Conservation (phyloP, 2,113 vertebrate genomes). For the Heterotilapia buettikoferi region DNA sequence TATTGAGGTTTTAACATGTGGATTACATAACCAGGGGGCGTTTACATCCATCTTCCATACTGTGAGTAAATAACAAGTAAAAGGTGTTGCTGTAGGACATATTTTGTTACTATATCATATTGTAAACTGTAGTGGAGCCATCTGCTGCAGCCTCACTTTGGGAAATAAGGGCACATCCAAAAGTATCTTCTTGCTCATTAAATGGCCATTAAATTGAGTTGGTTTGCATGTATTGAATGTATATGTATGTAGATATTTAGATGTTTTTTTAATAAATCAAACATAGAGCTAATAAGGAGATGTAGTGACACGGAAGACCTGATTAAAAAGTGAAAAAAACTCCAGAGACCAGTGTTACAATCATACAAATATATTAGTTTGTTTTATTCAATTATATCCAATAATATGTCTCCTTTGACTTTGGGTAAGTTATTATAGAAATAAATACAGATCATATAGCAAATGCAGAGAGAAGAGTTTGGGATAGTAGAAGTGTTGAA, state of each 20-base stretch:
- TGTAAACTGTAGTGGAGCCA: background rate
- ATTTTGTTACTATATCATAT: background rate
- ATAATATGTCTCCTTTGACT: constrained; percentile 74
- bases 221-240: background rate
- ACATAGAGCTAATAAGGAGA: background rate
- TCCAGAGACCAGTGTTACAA: constrained; percentile 63
- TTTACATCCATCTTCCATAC: background rate
- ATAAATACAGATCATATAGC: constrained; percentile 77
- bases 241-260: background rate
- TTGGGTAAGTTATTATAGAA: constrained; percentile 76
- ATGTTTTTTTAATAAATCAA: background rate
- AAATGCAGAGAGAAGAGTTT: constrained; percentile 71
- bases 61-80: background rate
- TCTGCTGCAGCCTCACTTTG: background rate
- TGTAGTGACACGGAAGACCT: background rate
- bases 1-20: background rate
- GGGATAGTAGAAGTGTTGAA: constrained; percentile 42
- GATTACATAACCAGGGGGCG: accelerated
- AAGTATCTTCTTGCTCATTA: background rate
- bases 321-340: background rate
- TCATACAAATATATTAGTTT: constrained; percentile 85
- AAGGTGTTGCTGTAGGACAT: background rate
- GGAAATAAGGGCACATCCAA: background rate
- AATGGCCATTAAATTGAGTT: background rate
- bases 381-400: constrained; percentile 81